Evolutionary conservation across 2,888 invertebrate species (phyloP).

Genomic region (Aproaerema taeniolella): DNA sequence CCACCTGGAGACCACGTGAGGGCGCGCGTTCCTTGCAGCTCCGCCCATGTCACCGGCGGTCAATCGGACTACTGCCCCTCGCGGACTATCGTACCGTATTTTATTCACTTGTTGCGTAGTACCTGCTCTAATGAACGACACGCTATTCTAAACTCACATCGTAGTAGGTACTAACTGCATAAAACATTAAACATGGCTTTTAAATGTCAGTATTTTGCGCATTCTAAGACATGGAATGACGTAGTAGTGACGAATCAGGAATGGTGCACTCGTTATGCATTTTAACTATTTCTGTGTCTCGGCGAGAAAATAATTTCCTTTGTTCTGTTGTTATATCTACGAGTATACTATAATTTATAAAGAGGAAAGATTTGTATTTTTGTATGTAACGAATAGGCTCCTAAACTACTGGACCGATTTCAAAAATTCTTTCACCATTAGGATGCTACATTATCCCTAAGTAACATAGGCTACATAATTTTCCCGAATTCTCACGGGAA

Average conservation of each 20-base stretch:
- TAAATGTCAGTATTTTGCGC: slow-evolving; percentile 39
- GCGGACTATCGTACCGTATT: slow-evolving; percentile 52
- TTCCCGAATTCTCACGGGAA: too few relatives aligned
- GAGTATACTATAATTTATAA: too few relatives aligned
- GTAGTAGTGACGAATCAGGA: slow-evolving; percentile 32
- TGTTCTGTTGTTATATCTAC: too few relatives aligned
- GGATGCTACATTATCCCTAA: too few relatives aligned
- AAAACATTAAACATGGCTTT: slow-evolving; percentile 42
- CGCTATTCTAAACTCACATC: slow-evolving; percentile 56
- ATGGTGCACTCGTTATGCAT: not conserved
- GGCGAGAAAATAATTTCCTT: too few relatives aligned
- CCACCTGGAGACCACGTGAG: slow-evolving; percentile 72
- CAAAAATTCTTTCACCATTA: too few relatives aligned
- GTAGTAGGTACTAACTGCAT: slow-evolving; percentile 52
- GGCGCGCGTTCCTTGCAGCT: slow-evolving; percentile 66
- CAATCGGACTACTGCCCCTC: slow-evolving; percentile 55
- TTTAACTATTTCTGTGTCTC: slow-evolving; percentile 9
- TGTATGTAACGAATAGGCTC: too few relatives aligned
- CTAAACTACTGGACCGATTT: too few relatives aligned
- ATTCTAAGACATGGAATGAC: slow-evolving; percentile 34
- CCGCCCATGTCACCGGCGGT: slow-evolving; percentile 68
- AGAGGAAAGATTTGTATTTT: too few relatives aligned
- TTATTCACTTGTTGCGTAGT: slow-evolving; percentile 65
- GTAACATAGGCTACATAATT: too few relatives aligned
- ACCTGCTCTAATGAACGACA: slow-evolving; percentile 47